phyloP scores from a whole-genome alignment of 2,113 vertebrate species.

The Mustela nigripes region DNA sequence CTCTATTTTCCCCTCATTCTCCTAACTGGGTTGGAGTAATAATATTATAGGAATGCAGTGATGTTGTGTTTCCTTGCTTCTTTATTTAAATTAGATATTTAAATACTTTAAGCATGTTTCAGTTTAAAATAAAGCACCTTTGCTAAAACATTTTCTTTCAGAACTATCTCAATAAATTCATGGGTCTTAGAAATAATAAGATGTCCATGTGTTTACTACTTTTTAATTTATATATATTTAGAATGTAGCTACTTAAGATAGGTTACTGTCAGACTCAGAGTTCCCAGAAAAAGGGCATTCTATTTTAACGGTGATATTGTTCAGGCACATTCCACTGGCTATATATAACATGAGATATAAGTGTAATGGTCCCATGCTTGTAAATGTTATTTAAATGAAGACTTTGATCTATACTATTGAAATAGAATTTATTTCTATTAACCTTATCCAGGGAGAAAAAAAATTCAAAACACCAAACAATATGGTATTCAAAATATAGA shows the following conservation, averaged over 20 bases:
- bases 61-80: neutral
- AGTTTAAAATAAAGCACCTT: slow-evolving; percentile 29
- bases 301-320: slow-evolving; percentile 57
- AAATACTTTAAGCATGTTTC: slow-evolving; percentile 32
- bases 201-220: slow-evolving; percentile 33
- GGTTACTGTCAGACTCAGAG: slow-evolving; percentile 11
- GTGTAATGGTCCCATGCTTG: slow-evolving; percentile 32
- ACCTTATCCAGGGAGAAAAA: slow-evolving; percentile 76
- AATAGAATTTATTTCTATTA: slow-evolving; percentile 80
- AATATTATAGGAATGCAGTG: neutral
- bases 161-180: slow-evolving; percentile 5
- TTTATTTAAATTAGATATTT: slow-evolving; percentile 66
- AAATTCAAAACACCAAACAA: slow-evolving; percentile 90
- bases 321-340: neutral
- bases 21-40: neutral
- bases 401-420: slow-evolving; percentile 46
- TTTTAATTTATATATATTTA: slow-evolving; percentile 57
- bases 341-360: neutral
- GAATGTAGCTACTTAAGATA: slow-evolving; percentile 38
- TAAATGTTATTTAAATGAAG: slow-evolving; percentile 57
- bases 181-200: neutral
- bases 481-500: slow-evolving; percentile 92
- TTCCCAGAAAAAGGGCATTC: slow-evolving; percentile 20
- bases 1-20: neutral
- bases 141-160: neutral